phyloP scores from a whole-genome alignment of 1,140 invertebrate species.

The Armadillidium nasatum region DNA sequence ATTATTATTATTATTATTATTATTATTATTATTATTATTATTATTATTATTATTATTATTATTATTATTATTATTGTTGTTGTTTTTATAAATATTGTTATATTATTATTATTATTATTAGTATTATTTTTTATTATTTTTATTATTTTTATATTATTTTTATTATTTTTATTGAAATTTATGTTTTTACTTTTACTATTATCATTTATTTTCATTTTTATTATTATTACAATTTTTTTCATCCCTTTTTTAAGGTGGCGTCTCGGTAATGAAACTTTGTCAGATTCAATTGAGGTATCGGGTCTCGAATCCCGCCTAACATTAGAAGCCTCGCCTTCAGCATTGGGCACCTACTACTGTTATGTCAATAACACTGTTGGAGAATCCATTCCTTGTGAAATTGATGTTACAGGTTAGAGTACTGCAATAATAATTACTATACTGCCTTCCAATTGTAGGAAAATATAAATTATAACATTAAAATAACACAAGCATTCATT shows the following conservation, averaged over 20 bases:
- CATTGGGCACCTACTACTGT: slow-evolving; percentile 71
- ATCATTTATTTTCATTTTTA: not conserved
- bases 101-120: not conserved
- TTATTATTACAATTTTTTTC: too few species aligned
- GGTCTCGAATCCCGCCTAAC: slow-evolving; percentile 45
- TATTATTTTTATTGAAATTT: not conserved
- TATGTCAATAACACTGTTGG: slow-evolving; percentile 77
- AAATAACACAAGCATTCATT: too few species aligned
- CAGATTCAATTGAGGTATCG: slow-evolving; percentile 54
- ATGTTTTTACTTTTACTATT: too few species aligned
- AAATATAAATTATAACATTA: slow-evolving; percentile 22
- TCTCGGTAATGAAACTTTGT: slow-evolving; percentile 67
- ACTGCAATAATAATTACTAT: not conserved
- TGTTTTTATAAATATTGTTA: not conserved
- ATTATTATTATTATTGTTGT: too few species aligned
- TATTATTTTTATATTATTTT: too few species aligned
- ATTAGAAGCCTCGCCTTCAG: slow-evolving; percentile 55
- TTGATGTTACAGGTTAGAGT: slow-evolving; percentile 66
- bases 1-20: not conserved
- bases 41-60: not conserved
- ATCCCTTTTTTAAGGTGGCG: slow-evolving; percentile 60
- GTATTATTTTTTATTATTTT: not conserved
- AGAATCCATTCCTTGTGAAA: slow-evolving; percentile 66
- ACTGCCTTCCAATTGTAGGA: not conserved
- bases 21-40: not conserved